These are phyloP conservation scores for Limnodromus scolopaceus DNA, from an alignment of 2,797 vertebrate genomes.

Conservation along the genomic window DNA sequence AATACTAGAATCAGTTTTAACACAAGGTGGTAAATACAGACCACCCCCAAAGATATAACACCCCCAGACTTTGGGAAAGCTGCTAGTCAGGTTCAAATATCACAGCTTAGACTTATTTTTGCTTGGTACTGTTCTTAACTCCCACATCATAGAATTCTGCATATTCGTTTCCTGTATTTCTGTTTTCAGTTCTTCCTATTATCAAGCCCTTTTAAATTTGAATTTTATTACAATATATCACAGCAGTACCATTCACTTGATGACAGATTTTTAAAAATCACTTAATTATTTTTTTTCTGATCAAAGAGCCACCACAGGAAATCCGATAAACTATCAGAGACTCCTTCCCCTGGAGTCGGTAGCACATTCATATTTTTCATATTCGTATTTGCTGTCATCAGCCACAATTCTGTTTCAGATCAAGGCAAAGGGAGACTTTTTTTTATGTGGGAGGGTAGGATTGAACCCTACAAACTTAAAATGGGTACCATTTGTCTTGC, in stretches of 20 bases:
- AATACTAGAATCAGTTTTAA: not conserved
- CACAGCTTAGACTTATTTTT: not conserved
- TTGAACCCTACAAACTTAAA: not conserved
- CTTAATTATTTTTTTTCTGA: not conserved
- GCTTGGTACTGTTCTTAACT: not conserved
- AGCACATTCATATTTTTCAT: constrained; percentile 25
- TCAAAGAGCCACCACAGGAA: constrained; percentile 54
- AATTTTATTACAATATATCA: constrained; percentile 3
- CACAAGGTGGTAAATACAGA: not conserved
- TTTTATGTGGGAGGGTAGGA: not conserved
- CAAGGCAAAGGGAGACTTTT: not conserved
- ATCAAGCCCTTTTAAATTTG: not conserved
- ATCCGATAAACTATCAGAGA: not conserved
- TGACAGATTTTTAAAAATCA: not conserved
- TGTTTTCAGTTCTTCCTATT: not conserved
- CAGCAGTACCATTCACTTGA: not conserved
- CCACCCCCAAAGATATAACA: not conserved
- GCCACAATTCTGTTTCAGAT: constrained; percentile 27
- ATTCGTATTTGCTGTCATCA: constrained; percentile 33
- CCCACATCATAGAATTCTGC: not conserved
- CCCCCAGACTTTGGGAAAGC: not conserved
- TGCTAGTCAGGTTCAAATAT: not conserved
- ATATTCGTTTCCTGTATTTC: not conserved
- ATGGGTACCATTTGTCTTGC: not conserved
- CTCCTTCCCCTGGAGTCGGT: not conserved